Conservation (phyloP, 2,797 vertebrate species). For the Pampus argenteus region DNA sequence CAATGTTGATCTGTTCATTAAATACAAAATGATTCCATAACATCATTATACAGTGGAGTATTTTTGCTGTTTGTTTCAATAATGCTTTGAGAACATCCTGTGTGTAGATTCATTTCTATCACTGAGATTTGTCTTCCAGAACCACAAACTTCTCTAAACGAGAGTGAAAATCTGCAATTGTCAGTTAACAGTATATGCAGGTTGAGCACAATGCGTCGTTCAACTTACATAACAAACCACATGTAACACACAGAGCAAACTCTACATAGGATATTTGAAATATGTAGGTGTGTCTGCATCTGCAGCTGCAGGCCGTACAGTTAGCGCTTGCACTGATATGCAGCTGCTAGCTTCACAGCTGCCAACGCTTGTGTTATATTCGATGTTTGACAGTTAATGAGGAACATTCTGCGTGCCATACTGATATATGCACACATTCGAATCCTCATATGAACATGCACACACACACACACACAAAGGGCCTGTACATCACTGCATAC, state of each 20-base stretch:
- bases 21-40: too few relatives aligned
- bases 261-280: neutral
- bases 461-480: neutral
- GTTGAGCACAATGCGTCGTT: constrained; percentile 1
- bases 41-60: too few relatives aligned
- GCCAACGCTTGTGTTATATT: neutral
- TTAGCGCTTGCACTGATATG: neutral
- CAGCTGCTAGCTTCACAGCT: constrained; percentile 5
- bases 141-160: neutral
- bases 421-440: neutral
- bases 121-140: neutral
- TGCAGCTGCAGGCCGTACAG: too few relatives aligned
- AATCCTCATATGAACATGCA: neutral
- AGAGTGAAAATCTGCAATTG: neutral
- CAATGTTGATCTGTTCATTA: too few relatives aligned
- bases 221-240: neutral
- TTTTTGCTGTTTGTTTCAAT: neutral
- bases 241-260: neutral
- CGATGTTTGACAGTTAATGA: neutral
- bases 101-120: neutral
- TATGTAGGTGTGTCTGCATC: constrained; percentile 18
- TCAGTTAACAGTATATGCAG: neutral
- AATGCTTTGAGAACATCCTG: neutral
- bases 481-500: neutral
- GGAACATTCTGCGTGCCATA: too few relatives aligned